Percentiles rank a stretch among this genome's conserved stretches.
These are phyloP conservation scores for Trichonephila clavipes DNA, from an alignment of 1,140 invertebrate species.

Conservation along the genomic window DNA sequence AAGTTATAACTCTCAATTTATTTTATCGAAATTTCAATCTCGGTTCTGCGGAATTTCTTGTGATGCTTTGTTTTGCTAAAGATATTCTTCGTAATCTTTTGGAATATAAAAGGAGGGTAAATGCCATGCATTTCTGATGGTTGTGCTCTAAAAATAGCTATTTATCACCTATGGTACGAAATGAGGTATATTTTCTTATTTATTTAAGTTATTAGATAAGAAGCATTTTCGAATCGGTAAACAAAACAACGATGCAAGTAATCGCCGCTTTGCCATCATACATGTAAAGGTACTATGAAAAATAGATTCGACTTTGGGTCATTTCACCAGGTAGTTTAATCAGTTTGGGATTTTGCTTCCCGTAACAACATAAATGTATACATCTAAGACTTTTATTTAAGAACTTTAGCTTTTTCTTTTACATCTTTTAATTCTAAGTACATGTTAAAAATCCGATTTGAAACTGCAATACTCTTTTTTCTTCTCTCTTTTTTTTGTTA, in stretches of 20 bases:
- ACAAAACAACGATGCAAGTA: background rate
- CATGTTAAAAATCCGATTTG: no score
- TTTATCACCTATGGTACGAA: background rate
- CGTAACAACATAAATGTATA: background rate
- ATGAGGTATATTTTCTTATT: slow-evolving; percentile 3
- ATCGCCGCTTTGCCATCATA: background rate
- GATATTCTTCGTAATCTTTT: background rate
- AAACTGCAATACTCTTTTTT: no score
- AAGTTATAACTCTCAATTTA: slow-evolving; percentile 26
- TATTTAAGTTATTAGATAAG: background rate
- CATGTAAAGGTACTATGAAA: background rate
- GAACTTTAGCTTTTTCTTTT: no score
- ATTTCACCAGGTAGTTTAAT: background rate
- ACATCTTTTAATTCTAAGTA: no score
- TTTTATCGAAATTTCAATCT: slow-evolving; percentile 53
- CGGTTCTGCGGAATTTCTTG: background rate
- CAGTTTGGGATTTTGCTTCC: background rate
- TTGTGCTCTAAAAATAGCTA: background rate
- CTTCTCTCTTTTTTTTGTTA: no score
- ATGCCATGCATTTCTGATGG: background rate
- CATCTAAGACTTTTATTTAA: no score
- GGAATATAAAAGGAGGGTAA: background rate
- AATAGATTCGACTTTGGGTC: background rate
- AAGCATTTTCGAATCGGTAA: background rate
- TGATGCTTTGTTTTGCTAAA: background rate